Evolutionary conservation across 2,888 invertebrate genomes (phyloP).

Genomic region (Athalia cordata): DNA sequence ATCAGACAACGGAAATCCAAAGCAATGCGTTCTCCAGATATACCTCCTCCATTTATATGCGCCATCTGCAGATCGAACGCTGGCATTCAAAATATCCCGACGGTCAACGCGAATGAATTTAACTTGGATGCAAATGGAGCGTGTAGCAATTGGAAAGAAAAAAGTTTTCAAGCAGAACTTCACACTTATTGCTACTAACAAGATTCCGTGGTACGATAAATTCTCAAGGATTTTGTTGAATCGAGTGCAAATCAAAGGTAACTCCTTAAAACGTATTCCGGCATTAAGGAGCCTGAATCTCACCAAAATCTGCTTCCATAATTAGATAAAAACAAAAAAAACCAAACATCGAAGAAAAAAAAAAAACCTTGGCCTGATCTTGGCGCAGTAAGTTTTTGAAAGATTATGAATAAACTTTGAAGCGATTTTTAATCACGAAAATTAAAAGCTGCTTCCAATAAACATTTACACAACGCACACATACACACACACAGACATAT

Average conservation of each 20-base stretch:
- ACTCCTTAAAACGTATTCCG: slow-evolving; percentile 3
- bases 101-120: no score
- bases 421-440: slow-evolving; percentile 14
- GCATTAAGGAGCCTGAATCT: slow-evolving; percentile 13
- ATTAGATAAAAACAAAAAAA: not conserved
- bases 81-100: no score
- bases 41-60: no score
- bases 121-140: no score
- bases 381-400: slow-evolving; percentile 3
- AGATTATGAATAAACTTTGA: slow-evolving; percentile 19
- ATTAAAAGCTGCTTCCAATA: slow-evolving; percentile 19
- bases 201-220: not conserved
- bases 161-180: no score
- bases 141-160: no score
- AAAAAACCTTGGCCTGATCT: slow-evolving; percentile 2
- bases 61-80: no score
- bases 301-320: not conserved
- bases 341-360: not conserved
- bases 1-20: no score
- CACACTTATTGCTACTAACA: no score
- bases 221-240: not conserved
- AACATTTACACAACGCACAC: slow-evolving; percentile 5
- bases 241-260: not conserved
- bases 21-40: no score
- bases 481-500: slow-evolving; percentile 14